These are phyloP conservation scores for Urophycis tenuis DNA, from an alignment of 2,797 vertebrate species.

Conservation along the genomic window DNA sequence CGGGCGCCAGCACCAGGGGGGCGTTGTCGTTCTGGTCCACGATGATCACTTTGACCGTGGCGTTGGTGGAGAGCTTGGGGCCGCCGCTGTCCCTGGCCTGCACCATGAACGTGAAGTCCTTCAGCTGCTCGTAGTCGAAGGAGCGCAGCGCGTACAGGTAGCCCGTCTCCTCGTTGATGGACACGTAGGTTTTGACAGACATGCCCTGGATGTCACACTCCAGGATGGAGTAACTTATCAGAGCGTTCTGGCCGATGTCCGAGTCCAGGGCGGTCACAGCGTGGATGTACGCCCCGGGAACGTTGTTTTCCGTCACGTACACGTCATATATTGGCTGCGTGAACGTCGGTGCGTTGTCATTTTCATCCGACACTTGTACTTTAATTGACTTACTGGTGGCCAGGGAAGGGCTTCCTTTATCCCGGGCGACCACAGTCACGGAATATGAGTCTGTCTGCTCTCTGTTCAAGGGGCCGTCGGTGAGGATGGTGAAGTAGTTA, in stretches of 20 bases:
- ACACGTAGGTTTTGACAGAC: constrained; percentile 96
- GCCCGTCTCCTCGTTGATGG: constrained; percentile 96
- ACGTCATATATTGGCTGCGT: constrained; percentile 90
- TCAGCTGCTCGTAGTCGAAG: constrained; percentile 97
- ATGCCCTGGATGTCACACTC: constrained; percentile 97
- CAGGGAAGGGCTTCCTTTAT: constrained; percentile 82
- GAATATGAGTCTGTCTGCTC: constrained; percentile 88
- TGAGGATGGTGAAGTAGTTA: constrained; percentile 96
- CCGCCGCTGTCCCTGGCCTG: constrained; percentile 83
- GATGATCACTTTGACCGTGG: constrained; percentile 87
- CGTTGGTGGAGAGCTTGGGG: constrained; percentile 79
- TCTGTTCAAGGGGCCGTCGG: constrained; percentile 86
- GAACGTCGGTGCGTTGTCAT: constrained; percentile 93
- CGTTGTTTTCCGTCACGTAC: constrained; percentile 96
- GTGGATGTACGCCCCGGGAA: constrained; percentile 96
- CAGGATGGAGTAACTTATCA: constrained; percentile 91
- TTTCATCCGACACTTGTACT: constrained; percentile 93
- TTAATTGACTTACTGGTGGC: constrained; percentile 91
- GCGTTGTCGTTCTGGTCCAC: constrained; percentile 97
- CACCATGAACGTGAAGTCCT: constrained; percentile 93
- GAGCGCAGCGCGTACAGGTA: constrained; percentile 95
- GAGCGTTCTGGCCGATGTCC: constrained; percentile 87
- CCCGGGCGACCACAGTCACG: constrained; percentile 89
- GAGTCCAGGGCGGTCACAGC: constrained; percentile 90
- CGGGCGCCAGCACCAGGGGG: constrained; percentile 83